These are phyloP conservation scores for Botia almorhae DNA, from an alignment of 2,797 vertebrate genomes.

Conservation along the genomic window DNA sequence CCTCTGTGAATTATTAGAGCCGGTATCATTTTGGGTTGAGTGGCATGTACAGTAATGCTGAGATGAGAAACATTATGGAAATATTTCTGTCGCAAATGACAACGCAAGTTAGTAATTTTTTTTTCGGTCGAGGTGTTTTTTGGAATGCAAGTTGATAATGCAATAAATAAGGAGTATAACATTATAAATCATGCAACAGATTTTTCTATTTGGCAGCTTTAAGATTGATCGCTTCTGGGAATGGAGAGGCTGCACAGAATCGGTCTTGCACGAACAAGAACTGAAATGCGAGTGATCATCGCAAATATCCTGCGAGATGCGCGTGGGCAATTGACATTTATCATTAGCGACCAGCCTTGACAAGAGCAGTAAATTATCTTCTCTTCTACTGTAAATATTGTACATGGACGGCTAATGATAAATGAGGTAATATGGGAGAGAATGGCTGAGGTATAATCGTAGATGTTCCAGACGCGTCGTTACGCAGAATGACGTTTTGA, in stretches of 20 bases:
- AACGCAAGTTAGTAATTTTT: slow-evolving; percentile 7
- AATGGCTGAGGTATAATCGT: not conserved
- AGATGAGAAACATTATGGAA: slow-evolving; percentile 8
- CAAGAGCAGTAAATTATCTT: slow-evolving; percentile 37
- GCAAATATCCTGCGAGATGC: slow-evolving; percentile 38
- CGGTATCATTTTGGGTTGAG: slow-evolving; percentile 1
- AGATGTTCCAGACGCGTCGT: not conserved
- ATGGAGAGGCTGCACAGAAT: slow-evolving; percentile 22
- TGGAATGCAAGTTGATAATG: slow-evolving; percentile 60
- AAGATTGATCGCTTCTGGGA: slow-evolving; percentile 61
- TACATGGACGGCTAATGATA: slow-evolving; percentile 8
- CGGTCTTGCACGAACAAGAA: slow-evolving; percentile 44
- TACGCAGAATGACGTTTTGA: slow-evolving; percentile 10
- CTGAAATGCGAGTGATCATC: slow-evolving; percentile 23
- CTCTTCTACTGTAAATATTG: slow-evolving; percentile 21
- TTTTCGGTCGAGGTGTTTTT: not conserved
- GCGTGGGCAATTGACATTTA: slow-evolving; percentile 31
- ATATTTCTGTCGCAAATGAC: slow-evolving; percentile 20
- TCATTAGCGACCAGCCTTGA: slow-evolving; percentile 18
- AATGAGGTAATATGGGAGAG: not conserved
- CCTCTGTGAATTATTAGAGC: slow-evolving; percentile 23
- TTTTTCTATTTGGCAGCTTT: slow-evolving; percentile 58
- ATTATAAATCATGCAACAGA: slow-evolving; percentile 67
- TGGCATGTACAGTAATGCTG: slow-evolving; percentile 16
- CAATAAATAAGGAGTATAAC: slow-evolving; percentile 68